Conservation (phyloP, 2,888 invertebrate genomes). For the Nomada ferruginata region DNA sequence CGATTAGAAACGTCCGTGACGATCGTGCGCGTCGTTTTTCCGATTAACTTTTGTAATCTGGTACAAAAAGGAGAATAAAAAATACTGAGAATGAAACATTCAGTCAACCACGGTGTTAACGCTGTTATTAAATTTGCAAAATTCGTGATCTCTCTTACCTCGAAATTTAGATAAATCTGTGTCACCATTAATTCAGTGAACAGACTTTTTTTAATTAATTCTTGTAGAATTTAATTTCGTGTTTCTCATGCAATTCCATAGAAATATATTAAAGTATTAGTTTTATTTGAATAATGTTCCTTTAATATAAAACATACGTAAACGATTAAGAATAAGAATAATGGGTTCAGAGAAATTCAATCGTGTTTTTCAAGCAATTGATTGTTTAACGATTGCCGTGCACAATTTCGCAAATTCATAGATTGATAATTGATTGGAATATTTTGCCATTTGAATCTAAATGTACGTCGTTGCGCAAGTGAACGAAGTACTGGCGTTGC, state of each 20-base stretch:
- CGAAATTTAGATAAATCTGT: not conserved
- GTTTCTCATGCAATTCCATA: too few species aligned
- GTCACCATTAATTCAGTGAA: not conserved
- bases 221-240: too few species aligned
- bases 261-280: too few species aligned
- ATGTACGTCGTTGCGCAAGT: not conserved
- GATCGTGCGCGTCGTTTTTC: conserved; percentile 4
- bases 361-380: not conserved
- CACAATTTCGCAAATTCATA: not conserved
- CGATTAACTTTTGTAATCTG: conserved; percentile 1
- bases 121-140: not conserved
- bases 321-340: not conserved
- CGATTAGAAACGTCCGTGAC: conserved; percentile 19
- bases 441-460: not conserved
- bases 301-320: not conserved
- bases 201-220: too few species aligned
- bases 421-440: not conserved
- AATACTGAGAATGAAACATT: not conserved
- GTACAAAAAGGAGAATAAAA: not conserved
- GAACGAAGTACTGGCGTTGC: not conserved
- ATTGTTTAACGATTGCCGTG: not conserved
- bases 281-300: too few species aligned
- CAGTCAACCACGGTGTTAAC: not conserved
- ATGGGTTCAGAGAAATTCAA: too few species aligned
- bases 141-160: not conserved